A percentile compares a stretch with the other conserved stretches of the same genome.
These are phyloP conservation scores for Candidula unifasciata DNA, from an alignment of 2,888 invertebrate genomes.

Conservation along the genomic window DNA sequence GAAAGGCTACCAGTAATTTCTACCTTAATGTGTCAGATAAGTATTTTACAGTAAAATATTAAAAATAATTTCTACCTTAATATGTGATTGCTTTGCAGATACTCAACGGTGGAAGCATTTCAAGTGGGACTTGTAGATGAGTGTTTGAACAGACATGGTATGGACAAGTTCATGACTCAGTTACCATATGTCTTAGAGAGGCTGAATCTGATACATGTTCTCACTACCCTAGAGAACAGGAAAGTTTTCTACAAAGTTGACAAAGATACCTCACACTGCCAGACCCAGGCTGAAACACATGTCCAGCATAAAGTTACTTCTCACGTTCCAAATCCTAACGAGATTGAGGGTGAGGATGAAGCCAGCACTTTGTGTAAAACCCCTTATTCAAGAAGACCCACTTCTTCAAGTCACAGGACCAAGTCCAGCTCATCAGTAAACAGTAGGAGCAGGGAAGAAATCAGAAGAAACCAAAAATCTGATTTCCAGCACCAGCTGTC, in stretches of 20 bases:
- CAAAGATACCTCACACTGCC: not conserved
- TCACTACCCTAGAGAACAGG: slow-evolving; percentile 17
- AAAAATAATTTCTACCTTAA: not conserved
- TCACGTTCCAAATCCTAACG: too few species aligned
- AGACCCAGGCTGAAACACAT: not conserved
- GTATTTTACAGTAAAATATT: too few species aligned
- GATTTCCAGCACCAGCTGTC: not conserved
- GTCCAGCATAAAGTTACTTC: not conserved
- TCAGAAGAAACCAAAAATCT: slow-evolving; percentile 19
- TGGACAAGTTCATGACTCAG: slow-evolving; percentile 33
- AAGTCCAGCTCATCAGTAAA: slow-evolving; percentile 2
- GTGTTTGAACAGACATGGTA: slow-evolving; percentile 33
- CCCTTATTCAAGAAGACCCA: slow-evolving; percentile 5
- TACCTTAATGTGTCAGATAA: too few species aligned
- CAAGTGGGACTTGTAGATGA: slow-evolving; percentile 42
- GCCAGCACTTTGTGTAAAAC: not conserved
- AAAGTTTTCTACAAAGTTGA: slow-evolving; percentile 20
- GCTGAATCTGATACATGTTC: slow-evolving; percentile 7
- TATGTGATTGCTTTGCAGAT: slow-evolving; percentile 16
- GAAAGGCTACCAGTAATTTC: too few species aligned
- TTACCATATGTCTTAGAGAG: slow-evolving; percentile 29
- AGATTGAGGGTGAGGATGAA: not conserved
- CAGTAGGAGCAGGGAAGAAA: slow-evolving; percentile 13
- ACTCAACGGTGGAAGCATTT: slow-evolving; percentile 20
- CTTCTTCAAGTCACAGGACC: slow-evolving; percentile 6